A percentile compares a stretch with the other conserved stretches of the same genome.
phyloP scores from a whole-genome alignment of 2,888 invertebrate genomes.

The Lasius fuliginosus region DNA sequence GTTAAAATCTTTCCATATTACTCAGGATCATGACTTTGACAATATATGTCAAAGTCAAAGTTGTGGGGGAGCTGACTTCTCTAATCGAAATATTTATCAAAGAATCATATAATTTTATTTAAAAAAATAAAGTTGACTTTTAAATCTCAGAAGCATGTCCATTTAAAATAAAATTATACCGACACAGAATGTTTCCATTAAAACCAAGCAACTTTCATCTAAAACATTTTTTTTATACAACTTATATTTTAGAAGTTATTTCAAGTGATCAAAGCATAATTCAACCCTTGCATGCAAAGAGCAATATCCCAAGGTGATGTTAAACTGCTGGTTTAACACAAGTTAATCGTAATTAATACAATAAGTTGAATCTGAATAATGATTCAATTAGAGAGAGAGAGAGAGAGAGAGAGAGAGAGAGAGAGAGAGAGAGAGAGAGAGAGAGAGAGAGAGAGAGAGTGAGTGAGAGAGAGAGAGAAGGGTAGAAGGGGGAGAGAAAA shows the following conservation, averaged over 20 bases:
- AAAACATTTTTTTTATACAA: background rate
- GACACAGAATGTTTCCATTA: too few relatives aligned
- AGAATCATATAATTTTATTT: background rate
- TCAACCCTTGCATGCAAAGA: background rate
- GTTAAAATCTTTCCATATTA: too few relatives aligned
- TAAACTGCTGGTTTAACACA: slow-evolving; percentile 7
- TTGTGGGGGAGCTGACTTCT: too few relatives aligned
- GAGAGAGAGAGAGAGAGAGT: too few relatives aligned
- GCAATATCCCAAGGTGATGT: background rate
- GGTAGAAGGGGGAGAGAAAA: background rate
- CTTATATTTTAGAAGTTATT: background rate
- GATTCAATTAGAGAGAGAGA: background rate
- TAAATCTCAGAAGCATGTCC: background rate
- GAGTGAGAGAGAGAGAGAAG: background rate
- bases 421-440: background rate
- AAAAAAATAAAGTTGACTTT: background rate
- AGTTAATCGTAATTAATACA: slow-evolving; percentile 25
- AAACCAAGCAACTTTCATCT: too few relatives aligned
- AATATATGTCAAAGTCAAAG: too few relatives aligned
- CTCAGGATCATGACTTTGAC: too few relatives aligned
- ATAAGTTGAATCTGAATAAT: slow-evolving; percentile 42
- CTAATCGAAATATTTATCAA: too few relatives aligned
- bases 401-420: background rate
- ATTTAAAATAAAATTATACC: too few relatives aligned
- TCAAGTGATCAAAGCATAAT: background rate